A percentile compares a stretch with the other conserved stretches of the same genome.
Conservation (phyloP, 2,113 vertebrate genomes). For the Toxotes jaculatrix region DNA sequence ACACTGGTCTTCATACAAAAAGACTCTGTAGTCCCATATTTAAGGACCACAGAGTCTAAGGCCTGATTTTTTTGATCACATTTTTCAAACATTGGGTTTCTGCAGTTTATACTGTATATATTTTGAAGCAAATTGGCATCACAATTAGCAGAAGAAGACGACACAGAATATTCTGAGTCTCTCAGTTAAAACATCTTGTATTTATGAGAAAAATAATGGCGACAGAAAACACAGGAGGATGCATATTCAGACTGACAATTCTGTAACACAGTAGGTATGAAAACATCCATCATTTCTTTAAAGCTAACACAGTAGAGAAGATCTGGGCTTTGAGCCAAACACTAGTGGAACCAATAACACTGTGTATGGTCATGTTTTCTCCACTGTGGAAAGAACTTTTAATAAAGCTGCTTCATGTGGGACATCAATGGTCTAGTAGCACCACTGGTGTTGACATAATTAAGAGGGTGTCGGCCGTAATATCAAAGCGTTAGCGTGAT, state of each 20-base stretch:
- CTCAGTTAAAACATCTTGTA: not conserved
- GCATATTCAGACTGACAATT: not conserved
- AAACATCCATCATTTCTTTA: not conserved
- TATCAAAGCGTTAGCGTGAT: conserved; percentile 26
- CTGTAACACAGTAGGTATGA: not conserved
- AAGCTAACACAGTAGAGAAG: not conserved
- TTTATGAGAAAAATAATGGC: not conserved
- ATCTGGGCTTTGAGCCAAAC: not conserved
- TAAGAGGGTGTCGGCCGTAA: conserved; percentile 12
- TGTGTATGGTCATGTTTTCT: conserved; percentile 3
- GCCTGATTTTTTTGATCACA: not conserved
- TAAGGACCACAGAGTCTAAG: not conserved
- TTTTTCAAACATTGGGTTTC: not conserved
- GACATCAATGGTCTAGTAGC: not conserved
- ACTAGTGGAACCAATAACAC: not conserved
- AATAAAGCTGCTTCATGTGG: conserved; percentile 29
- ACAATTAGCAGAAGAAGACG: not conserved
- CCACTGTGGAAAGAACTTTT: conserved; percentile 30
- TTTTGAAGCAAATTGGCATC: not conserved
- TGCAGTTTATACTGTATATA: no score
- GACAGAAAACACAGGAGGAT: not conserved
- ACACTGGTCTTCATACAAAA: not conserved
- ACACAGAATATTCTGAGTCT: not conserved
- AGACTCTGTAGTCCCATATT: not conserved
- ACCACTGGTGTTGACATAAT: conserved; percentile 29